Evolutionary conservation across 2,797 vertebrate genomes (phyloP).

Genomic region (Tympanoctomys barrerae): DNA sequence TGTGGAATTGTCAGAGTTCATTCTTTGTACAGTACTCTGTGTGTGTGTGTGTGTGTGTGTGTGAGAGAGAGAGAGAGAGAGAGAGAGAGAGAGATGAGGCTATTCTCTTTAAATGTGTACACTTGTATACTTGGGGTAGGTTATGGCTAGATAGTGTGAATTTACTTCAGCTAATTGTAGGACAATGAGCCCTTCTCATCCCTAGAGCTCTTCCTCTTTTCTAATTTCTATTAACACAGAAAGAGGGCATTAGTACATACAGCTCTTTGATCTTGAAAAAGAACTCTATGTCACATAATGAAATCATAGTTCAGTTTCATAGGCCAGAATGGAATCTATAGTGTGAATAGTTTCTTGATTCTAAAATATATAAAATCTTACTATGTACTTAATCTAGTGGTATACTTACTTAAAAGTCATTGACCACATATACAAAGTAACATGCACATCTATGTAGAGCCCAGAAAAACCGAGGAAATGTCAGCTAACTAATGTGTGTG

Average conservation of each 20-base stretch:
- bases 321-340: not conserved
- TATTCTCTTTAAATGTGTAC: conserved; percentile 18
- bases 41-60: not conserved
- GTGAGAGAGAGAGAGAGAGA: no score
- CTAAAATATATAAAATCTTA: not conserved
- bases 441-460: not conserved
- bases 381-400: not conserved
- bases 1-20: not conserved
- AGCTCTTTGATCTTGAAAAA: not conserved
- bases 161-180: not conserved
- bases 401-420: not conserved
- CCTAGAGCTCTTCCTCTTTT: not conserved
- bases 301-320: conserved; percentile 50
- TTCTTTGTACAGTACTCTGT: not conserved
- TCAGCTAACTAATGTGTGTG: not conserved
- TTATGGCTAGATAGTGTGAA: not conserved
- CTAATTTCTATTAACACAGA: conserved; percentile 14
- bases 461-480: not conserved
- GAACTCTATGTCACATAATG: not conserved
- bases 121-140: not conserved
- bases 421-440: not conserved
- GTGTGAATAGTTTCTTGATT: not conserved
- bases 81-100: not conserved
- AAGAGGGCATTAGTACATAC: not conserved
- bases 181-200: not conserved